Conservation (phyloP, 37 sponge, comb jelly and placozoan genomes). For the Cladorhizidae sp. region DNA sequence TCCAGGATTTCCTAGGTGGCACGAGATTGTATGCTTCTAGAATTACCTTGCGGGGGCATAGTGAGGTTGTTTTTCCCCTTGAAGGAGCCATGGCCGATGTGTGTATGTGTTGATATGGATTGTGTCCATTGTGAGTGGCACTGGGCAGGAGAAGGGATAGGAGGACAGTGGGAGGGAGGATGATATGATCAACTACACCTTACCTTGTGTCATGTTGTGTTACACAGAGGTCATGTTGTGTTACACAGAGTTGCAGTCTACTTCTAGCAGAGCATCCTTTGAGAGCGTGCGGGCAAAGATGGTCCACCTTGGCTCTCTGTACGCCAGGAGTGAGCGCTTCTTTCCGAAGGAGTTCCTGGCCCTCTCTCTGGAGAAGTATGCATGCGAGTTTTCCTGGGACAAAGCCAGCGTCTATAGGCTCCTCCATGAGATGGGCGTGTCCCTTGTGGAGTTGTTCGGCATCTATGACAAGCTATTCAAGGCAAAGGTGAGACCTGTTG, state of each 20-base stretch:
- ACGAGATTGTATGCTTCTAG: too few species aligned
- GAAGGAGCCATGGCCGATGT: too few species aligned
- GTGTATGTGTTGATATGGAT: too few species aligned
- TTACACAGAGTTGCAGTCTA: not conserved
- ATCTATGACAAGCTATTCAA: conserved; percentile 77
- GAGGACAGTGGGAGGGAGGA: too few species aligned
- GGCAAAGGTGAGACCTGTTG: conserved; percentile 76
- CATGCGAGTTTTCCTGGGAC: conserved; percentile 61
- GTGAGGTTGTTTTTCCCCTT: too few species aligned
- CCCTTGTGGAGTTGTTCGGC: conserved; percentile 46
- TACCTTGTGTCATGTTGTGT: not conserved
- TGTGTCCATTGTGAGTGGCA: too few species aligned
- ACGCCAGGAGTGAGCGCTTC: conserved; percentile 72
- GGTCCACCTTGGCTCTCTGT: conserved; percentile 60
- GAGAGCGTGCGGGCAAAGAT: conserved; percentile 46
- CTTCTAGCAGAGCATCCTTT: conserved; percentile 18
- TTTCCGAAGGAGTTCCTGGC: conserved; percentile 75
- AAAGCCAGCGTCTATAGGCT: conserved; percentile 30
- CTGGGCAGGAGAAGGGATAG: too few species aligned
- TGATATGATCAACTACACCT: not conserved
- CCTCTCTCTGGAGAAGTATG: conserved; percentile 66
- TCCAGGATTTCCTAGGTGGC: too few species aligned
- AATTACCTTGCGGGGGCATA: too few species aligned
- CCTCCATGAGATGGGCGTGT: conserved; percentile 64
- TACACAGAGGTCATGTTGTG: not conserved